phyloP scores from a whole-genome alignment of 2,888 invertebrate genomes.

The Litoditis marina region DNA sequence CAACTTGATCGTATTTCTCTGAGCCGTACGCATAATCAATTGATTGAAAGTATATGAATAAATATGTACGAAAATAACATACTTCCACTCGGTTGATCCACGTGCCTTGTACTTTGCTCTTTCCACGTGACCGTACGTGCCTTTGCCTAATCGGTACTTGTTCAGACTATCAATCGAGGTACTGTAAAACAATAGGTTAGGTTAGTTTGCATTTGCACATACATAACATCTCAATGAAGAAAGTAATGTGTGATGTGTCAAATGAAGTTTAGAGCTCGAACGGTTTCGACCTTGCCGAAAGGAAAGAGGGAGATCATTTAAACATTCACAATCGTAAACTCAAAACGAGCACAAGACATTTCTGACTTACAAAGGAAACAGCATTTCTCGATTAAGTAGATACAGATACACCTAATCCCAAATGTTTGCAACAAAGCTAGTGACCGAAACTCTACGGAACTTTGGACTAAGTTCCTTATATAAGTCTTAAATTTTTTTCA shows the following conservation, averaged over 20 bases:
- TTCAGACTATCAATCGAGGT: constrained; percentile 25
- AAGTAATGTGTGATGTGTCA: neutral
- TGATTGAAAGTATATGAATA: neutral
- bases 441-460: too few relatives aligned
- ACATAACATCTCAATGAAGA: neutral
- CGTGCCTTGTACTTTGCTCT: constrained; percentile 16
- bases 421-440: too few relatives aligned
- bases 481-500: too few relatives aligned
- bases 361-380: too few relatives aligned
- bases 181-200: too few relatives aligned
- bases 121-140: constrained; percentile 33
- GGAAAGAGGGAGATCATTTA: neutral
- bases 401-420: too few relatives aligned
- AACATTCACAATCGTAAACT: neutral
- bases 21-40: neutral
- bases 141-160: constrained; percentile 24
- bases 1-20: too few relatives aligned
- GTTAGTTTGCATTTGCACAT: too few relatives aligned
- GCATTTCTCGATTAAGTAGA: neutral
- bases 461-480: too few relatives aligned
- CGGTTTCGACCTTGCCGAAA: neutral
- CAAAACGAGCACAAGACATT: too few relatives aligned
- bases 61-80: neutral
- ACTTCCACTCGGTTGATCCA: constrained; percentile 8
- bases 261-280: neutral